Evolutionary conservation across 2,797 vertebrate genomes (phyloP).

Genomic region (Trachurus trachurus): DNA sequence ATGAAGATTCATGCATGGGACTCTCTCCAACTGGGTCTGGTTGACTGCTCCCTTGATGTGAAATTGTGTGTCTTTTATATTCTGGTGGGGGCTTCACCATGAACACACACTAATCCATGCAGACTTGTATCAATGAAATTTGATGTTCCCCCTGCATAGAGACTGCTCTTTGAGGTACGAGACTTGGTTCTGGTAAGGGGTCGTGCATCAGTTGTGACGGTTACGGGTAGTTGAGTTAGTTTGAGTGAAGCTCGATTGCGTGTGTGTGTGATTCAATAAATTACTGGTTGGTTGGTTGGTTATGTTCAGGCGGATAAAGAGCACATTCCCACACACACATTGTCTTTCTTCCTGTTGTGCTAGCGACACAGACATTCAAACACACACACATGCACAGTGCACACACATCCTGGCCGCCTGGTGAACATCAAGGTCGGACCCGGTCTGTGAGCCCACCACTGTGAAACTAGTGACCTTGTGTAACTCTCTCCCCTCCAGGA

Average conservation of each 20-base stretch:
- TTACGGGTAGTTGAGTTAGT: too few species aligned
- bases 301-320: not conserved
- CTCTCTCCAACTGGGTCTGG: slow-evolving; percentile 7
- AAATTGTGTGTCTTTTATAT: not conserved
- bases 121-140: not conserved
- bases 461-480: slow-evolving; percentile 51
- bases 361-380: slow-evolving; percentile 4
- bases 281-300: not conserved
- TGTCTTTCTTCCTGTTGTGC: not conserved
- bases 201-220: not conserved
- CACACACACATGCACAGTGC: not conserved
- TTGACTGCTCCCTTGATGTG: slow-evolving; percentile 2
- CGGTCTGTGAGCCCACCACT: slow-evolving; percentile 45
- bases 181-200: not conserved
- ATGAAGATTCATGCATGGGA: slow-evolving; percentile 37
- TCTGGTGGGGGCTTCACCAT: not conserved
- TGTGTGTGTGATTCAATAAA: too few species aligned
- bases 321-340: not conserved
- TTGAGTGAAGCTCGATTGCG: too few species aligned
- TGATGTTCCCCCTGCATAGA: not conserved
- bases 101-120: too few species aligned
- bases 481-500: slow-evolving; percentile 5
- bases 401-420: slow-evolving; percentile 4
- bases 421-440: slow-evolving; percentile 64
- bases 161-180: too few species aligned